A percentile compares a stretch with the other conserved stretches of the same genome.
phyloP scores from a whole-genome alignment of 2,888 invertebrate genomes.

The Rhagophthalmus giganteus region DNA sequence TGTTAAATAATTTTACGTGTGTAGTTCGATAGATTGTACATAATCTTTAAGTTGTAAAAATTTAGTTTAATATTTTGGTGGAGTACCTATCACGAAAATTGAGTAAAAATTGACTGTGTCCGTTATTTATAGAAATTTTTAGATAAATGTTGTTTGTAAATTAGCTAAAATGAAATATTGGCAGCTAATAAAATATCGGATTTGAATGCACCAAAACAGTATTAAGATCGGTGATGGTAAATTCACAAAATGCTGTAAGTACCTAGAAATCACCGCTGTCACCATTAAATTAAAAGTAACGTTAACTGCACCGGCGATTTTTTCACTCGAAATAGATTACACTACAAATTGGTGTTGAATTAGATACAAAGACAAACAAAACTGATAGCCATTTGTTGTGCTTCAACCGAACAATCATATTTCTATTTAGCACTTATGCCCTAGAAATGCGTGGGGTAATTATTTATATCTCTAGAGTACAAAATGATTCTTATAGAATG shows the following conservation, averaged over 20 bases:
- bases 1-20: conserved; percentile 19
- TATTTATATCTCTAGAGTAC: conserved; percentile 48
- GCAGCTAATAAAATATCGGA: conserved; percentile 3
- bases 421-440: conserved; percentile 46
- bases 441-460: conserved; percentile 35
- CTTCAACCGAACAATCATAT: conserved; percentile 54
- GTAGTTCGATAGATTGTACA: conserved; percentile 14
- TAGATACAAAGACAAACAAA: conserved; percentile 41
- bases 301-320: too few relatives aligned
- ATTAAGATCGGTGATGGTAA: conserved; percentile 11
- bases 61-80: conserved; percentile 22
- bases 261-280: too few relatives aligned
- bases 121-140: conserved; percentile 5
- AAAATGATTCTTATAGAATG: conserved; percentile 45
- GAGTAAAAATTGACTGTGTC: conserved; percentile 4
- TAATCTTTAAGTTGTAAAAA: conserved; percentile 21
- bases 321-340: conserved; percentile 16
- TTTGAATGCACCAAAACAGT: conserved; percentile 26
- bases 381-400: conserved; percentile 43
- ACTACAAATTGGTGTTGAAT: conserved; percentile 23
- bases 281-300: too few relatives aligned
- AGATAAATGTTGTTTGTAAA: conserved; percentile 3
- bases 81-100: conserved; percentile 15
- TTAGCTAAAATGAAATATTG: neutral
- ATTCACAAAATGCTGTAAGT: too few relatives aligned